These are phyloP conservation scores for Eupithecia inturbata DNA, from an alignment of 2,888 invertebrate species.

Conservation along the genomic window DNA sequence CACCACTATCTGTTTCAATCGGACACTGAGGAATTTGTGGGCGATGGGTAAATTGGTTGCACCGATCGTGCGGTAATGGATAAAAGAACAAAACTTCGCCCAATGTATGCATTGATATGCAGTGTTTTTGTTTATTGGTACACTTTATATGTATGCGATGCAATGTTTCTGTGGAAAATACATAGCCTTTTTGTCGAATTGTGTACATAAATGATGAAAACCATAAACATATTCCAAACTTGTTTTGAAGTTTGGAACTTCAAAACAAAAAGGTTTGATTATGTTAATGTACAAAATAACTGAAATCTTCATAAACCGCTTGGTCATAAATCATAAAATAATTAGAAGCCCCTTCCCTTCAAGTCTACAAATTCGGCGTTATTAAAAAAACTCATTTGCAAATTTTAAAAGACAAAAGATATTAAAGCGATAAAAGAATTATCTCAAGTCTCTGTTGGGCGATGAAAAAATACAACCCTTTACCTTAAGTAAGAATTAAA, in stretches of 20 bases:
- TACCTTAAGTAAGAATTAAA: slow-evolving; percentile 42
- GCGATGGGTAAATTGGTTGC: slow-evolving; percentile 80
- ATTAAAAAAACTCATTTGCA: slow-evolving; percentile 84
- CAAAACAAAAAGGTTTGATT: slow-evolving; percentile 53
- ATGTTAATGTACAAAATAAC: slow-evolving; percentile 56
- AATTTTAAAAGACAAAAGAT: slow-evolving; percentile 82
- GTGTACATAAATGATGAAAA: not conserved
- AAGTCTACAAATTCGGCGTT: slow-evolving; percentile 77
- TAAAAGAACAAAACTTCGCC: slow-evolving; percentile 56
- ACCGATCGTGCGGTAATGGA: slow-evolving; percentile 74
- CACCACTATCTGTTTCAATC: slow-evolving; percentile 61
- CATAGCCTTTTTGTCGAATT: not conserved
- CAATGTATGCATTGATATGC: slow-evolving; percentile 67
- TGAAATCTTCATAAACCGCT: slow-evolving; percentile 61
- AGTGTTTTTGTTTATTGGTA: slow-evolving; percentile 50
- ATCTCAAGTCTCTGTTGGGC: slow-evolving; percentile 68
- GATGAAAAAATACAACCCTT: slow-evolving; percentile 56
- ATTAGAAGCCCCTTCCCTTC: slow-evolving; percentile 51
- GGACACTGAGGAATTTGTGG: slow-evolving; percentile 79
- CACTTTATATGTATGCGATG: slow-evolving; percentile 36
- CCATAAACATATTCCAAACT: slow-evolving; percentile 11
- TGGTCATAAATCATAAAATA: slow-evolving; percentile 77
- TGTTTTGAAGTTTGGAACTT: too few relatives aligned
- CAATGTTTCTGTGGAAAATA: not conserved
- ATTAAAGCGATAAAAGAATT: slow-evolving; percentile 81